These are phyloP conservation scores for Campaea margaritaria DNA, from an alignment of 2,888 invertebrate genomes.

Conservation along the genomic window DNA sequence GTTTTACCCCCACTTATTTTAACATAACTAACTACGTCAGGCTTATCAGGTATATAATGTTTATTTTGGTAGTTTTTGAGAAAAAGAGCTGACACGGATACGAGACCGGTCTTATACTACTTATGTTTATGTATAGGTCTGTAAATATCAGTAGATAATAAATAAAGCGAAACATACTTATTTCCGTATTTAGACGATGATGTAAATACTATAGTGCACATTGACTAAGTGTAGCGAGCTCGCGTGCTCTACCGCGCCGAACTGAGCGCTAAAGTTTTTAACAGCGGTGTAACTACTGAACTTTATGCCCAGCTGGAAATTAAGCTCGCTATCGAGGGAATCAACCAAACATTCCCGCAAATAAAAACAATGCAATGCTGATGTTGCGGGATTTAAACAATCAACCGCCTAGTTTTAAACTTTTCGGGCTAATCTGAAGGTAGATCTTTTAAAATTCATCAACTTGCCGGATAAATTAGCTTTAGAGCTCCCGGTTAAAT, in stretches of 20 bases:
- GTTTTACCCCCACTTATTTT: no score
- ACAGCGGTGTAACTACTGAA: slow-evolving; percentile 68
- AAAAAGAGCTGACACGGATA: no score
- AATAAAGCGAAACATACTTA: no score
- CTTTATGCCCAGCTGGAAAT: slow-evolving; percentile 56
- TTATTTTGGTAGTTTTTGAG: no score
- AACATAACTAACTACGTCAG: no score
- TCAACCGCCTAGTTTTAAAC: slow-evolving; percentile 29
- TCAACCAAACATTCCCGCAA: slow-evolving; percentile 37
- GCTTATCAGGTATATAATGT: no score
- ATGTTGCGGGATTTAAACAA: slow-evolving; percentile 31
- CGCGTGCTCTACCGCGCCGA: slow-evolving; percentile 60
- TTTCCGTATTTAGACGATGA: no score
- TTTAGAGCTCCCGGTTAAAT: slow-evolving; percentile 16
- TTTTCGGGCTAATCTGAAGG: slow-evolving; percentile 15
- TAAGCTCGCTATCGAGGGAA: slow-evolving; percentile 46
- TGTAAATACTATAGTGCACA: slow-evolving; percentile 35
- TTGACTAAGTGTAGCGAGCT: slow-evolving; percentile 63
- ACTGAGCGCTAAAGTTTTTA: slow-evolving; percentile 65
- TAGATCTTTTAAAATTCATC: slow-evolving; percentile 23
- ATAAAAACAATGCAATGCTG: slow-evolving; percentile 37
- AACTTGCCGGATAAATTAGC: slow-evolving; percentile 11
- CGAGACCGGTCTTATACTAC: no score
- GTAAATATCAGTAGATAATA: no score
- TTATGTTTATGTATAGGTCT: no score